phyloP scores from a whole-genome alignment of 1,140 invertebrate species.

The Popillia japonica region DNA sequence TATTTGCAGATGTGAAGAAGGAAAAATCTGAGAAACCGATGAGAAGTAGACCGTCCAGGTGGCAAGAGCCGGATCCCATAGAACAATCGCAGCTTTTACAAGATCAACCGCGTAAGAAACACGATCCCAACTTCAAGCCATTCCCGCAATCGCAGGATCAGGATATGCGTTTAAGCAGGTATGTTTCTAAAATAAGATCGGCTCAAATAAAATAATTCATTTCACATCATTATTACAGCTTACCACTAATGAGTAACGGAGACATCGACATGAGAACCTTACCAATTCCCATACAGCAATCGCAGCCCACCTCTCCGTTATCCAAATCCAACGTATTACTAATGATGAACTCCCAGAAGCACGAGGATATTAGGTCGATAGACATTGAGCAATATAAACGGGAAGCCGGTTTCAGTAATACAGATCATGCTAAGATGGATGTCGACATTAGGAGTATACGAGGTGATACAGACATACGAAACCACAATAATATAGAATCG shows the following conservation, averaged over 20 bases:
- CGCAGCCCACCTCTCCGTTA: neutral
- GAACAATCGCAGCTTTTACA: conserved; percentile 41
- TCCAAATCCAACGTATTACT: conserved; percentile 41
- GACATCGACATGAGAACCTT: conserved; percentile 59
- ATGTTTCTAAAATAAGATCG: no score
- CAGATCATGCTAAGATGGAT: conserved; percentile 40
- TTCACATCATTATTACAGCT: neutral
- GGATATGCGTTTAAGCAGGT: conserved; percentile 19
- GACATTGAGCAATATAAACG: conserved; percentile 44
- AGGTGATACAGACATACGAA: conserved; percentile 39
- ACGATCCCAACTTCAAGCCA: neutral
- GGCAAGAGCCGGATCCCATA: conserved; percentile 63
- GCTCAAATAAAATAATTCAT: conserved; percentile 6
- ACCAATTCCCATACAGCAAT: conserved; percentile 31
- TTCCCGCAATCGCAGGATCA: neutral
- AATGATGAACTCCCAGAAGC: conserved; percentile 8
- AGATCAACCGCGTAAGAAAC: conserved; percentile 23
- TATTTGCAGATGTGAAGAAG: neutral
- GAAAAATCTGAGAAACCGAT: conserved; percentile 61
- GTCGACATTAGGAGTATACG: conserved; percentile 49
- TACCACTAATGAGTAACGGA: conserved; percentile 52
- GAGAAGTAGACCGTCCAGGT: conserved; percentile 69
- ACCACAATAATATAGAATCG: conserved; percentile 27
- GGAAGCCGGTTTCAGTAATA: conserved; percentile 38
- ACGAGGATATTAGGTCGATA: conserved; percentile 22